phyloP scores from a whole-genome alignment of 2,888 invertebrate species.

The Melangyna quadrimaculata region DNA sequence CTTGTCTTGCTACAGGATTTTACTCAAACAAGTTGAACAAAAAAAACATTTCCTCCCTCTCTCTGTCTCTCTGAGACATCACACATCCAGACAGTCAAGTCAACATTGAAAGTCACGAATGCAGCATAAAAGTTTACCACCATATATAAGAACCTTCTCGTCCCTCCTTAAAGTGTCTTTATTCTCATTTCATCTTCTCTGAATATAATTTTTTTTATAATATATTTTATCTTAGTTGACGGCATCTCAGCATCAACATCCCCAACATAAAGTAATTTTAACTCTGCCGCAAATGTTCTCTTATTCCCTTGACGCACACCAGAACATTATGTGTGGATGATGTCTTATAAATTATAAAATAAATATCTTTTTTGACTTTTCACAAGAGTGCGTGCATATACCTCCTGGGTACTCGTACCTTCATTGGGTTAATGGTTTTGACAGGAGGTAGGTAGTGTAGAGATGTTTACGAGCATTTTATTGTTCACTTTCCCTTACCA shows the following conservation, averaged over 20 bases:
- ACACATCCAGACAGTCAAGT: neutral
- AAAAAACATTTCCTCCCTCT: neutral
- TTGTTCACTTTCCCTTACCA: too few species aligned
- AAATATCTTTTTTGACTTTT: neutral
- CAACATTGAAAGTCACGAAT: neutral
- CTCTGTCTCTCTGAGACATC: neutral
- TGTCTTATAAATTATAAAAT: slow-evolving; percentile 14
- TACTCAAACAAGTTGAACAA: neutral
- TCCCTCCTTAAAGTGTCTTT: neutral
- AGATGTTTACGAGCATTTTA: neutral
- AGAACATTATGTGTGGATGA: neutral
- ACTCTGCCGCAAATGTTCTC: neutral
- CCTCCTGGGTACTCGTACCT: too few species aligned
- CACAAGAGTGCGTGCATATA: neutral
- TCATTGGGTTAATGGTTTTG: slow-evolving; percentile 8
- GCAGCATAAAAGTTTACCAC: slow-evolving; percentile 3
- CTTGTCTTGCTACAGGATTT: neutral
- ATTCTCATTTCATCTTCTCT: slow-evolving; percentile 8
- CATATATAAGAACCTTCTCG: too few species aligned
- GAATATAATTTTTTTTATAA: slow-evolving; percentile 23
- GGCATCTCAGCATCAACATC: neutral
- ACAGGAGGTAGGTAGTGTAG: neutral
- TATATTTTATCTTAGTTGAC: slow-evolving; percentile 11
- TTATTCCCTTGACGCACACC: neutral
- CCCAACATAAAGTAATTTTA: neutral